Evolutionary conservation across 1,140 invertebrate genomes (phyloP).

Genomic region (Vanessa tameamea): DNA sequence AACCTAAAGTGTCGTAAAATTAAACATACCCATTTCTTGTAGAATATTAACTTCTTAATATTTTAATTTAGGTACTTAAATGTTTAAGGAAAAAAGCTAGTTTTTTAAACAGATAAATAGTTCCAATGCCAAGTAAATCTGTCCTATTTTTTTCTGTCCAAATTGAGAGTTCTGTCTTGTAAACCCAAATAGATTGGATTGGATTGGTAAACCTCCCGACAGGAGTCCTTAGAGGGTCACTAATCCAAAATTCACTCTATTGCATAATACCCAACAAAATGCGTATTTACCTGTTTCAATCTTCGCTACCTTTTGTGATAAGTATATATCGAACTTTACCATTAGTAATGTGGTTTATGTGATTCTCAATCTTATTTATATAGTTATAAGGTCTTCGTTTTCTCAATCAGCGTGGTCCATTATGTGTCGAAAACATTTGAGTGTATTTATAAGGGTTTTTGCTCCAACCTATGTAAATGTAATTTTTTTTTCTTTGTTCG

Average conservation of each 20-base stretch:
- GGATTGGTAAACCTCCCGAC: too few relatives aligned
- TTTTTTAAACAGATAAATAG: too few relatives aligned
- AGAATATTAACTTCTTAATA: too few relatives aligned
- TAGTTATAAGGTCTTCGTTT: not conserved
- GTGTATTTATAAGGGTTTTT: constrained; percentile 3
- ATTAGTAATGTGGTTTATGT: not conserved
- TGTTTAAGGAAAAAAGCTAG: too few relatives aligned
- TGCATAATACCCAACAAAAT: not conserved
- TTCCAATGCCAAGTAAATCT: too few relatives aligned
- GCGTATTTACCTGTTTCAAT: not conserved
- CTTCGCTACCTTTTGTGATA: not conserved
- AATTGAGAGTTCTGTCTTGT: too few relatives aligned
- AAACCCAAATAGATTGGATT: too few relatives aligned
- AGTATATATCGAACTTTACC: not conserved
- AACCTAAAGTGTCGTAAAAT: too few relatives aligned
- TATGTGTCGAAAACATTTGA: not conserved
- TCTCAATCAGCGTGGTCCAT: not conserved
- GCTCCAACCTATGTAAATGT: constrained; percentile 6
- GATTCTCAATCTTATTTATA: not conserved
- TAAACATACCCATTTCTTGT: too few relatives aligned
- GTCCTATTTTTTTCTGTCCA: too few relatives aligned
- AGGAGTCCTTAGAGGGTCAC: too few relatives aligned
- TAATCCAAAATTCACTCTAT: not conserved
- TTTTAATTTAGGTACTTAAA: too few relatives aligned
- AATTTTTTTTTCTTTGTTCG: constrained; percentile 8